These are phyloP conservation scores for Lepus americanus DNA, from an alignment of 2,113 vertebrate genomes.

Conservation along the genomic window DNA sequence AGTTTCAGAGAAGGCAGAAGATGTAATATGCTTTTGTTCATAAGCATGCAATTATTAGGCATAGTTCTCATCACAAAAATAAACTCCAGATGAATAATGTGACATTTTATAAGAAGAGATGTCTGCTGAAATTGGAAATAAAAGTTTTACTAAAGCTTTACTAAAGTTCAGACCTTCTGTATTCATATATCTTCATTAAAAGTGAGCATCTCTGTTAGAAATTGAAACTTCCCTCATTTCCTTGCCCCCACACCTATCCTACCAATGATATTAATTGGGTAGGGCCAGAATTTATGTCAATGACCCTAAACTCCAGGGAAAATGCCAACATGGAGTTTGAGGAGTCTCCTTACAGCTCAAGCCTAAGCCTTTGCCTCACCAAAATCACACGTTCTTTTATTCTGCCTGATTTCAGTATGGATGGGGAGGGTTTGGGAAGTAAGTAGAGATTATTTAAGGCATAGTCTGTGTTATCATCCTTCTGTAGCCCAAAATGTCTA, in stretches of 20 bases:
- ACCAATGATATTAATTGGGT: not conserved
- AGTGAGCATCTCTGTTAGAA: not conserved
- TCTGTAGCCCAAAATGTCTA: not conserved
- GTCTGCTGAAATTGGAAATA: not conserved
- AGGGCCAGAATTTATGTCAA: not conserved
- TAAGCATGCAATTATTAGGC: not conserved
- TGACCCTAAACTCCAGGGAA: not conserved
- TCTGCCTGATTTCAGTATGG: not conserved
- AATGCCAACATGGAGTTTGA: not conserved
- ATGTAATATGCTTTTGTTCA: not conserved
- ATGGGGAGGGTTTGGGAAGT: not conserved
- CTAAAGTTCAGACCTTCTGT: not conserved
- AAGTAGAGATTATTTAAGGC: not conserved
- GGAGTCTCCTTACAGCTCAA: not conserved
- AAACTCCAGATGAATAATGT: conserved; percentile 50
- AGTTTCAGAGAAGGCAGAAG: conserved; percentile 4
- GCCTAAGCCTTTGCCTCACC: not conserved
- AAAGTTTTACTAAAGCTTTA: not conserved
- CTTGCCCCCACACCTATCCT: not conserved
- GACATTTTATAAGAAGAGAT: conserved; percentile 54
- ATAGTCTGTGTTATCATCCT: not conserved
- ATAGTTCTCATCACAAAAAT: conserved; percentile 48
- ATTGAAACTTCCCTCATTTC: not conserved
- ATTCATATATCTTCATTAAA: not conserved
- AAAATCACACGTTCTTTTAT: not conserved